Conservation (phyloP, 2,113 vertebrate species). For the Uria lomvia region DNA sequence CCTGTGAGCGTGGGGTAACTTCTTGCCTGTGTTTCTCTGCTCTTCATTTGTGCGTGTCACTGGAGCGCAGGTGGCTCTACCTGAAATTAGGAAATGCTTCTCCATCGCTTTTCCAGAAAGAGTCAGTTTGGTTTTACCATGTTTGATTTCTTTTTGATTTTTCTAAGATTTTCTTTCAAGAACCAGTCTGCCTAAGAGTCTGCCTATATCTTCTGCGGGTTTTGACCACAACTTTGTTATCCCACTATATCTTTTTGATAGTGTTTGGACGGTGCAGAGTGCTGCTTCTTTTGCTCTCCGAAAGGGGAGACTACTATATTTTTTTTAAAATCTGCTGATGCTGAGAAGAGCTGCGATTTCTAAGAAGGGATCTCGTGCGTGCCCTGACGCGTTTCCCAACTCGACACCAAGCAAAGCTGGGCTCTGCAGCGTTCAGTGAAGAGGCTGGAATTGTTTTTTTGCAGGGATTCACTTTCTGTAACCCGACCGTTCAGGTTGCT, state of each 20-base stretch:
- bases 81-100: rapidly evolving
- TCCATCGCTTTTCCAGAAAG: background rate
- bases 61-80: background rate
- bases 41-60: rapidly evolving
- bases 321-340: background rate
- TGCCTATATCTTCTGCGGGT: background rate
- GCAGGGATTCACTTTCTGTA: background rate
- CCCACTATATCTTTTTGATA: rapidly evolving
- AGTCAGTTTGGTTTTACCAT: background rate
- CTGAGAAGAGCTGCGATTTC: background rate
- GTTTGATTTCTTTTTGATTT: background rate
- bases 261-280: rapidly evolving
- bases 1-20: rapidly evolving
- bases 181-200: background rate
- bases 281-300: background rate
- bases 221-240: background rate
- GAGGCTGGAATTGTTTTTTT: background rate
- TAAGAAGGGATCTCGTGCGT: rapidly evolving
- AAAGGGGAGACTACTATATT: background rate
- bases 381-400: background rate
- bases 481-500: background rate
- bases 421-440: background rate
- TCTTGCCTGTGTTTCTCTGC: rapidly evolving
- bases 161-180: background rate
- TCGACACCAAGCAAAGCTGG: background rate